phyloP scores from a whole-genome alignment of 2,888 invertebrate species.

The Ethmia dodecea region DNA sequence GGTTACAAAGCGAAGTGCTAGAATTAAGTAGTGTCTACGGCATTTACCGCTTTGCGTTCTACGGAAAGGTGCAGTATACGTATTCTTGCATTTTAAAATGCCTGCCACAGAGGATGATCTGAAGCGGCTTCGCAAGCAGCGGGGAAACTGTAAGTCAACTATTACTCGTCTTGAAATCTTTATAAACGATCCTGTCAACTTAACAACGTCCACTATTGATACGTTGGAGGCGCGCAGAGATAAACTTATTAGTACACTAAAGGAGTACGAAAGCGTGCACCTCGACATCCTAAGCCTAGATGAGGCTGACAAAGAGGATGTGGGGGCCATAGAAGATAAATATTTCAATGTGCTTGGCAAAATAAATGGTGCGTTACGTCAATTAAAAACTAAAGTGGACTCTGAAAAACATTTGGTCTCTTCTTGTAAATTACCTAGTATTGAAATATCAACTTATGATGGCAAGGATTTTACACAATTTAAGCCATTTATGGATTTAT shows the following conservation, averaged over 20 bases:
- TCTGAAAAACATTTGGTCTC: neutral
- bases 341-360: conserved; percentile 10
- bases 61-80: too few species aligned
- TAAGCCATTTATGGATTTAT: neutral
- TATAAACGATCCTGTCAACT: conserved; percentile 8
- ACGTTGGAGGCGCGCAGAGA: conserved; percentile 11
- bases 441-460: conserved; percentile 16
- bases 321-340: conserved; percentile 8
- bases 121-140: neutral
- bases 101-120: too few species aligned
- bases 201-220: conserved; percentile 6
- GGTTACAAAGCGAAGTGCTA: too few species aligned
- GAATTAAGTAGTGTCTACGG: too few species aligned
- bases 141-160: neutral
- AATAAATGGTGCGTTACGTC: conserved; percentile 8
- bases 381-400: neutral
- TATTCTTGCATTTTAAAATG: too few species aligned
- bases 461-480: neutral
- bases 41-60: too few species aligned
- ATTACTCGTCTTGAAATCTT: conserved; percentile 10
- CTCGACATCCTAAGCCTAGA: conserved; percentile 9
- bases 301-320: conserved; percentile 10
- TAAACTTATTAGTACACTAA: conserved; percentile 6
- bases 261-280: conserved; percentile 11
- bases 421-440: conserved; percentile 12